Evolutionary conservation across 2,113 vertebrate genomes (phyloP), one percentile per base, ranked within the genome.

Genomic region (Poecile atricapillus): DNA sequence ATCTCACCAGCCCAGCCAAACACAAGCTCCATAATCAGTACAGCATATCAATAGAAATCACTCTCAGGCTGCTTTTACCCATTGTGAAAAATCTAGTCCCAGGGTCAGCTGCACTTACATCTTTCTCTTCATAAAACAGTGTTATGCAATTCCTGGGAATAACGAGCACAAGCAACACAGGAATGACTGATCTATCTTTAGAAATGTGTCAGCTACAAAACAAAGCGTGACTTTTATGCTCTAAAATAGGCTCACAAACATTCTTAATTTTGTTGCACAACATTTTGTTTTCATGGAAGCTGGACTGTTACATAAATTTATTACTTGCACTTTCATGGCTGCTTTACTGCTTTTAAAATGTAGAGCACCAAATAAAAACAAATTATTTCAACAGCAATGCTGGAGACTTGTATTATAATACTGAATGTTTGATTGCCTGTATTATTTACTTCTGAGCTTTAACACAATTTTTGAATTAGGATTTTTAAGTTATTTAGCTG

Each of bases 151-250:
- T 64, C 33, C 67, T 3, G 2, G 46, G 70, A 93, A 87, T 46
- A 80, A 80, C 27, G 67, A 77, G 28, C 37, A 11, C 2, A 3
- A 93, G 30, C 4, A n/a, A 76, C 16, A 76, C 15, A 83, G 24
- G 41, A 83, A 28, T 41, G 43, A 87, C 74, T 53, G 49, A 60
- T 58, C 31, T 70, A 39, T 62, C 67, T 80, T 53, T 68, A 58
- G 60, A 28, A 82, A 80, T 1, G 1, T 16, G 13, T 41, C 63
- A 90, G 28, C 59, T 63, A 80, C 79, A 80, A 93, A 93, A 83
- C 9, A 13, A 83, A 83, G 37, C 1, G 0, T 39, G 47, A 49
- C 37, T 80, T 86, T n/a, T 35, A 71, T 0, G 0, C 30, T 50
- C 35, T 35, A 16, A 88, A 90, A 47, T 13, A 80, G 28, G 25